Evolutionary conservation across 2,888 invertebrate genomes (phyloP).

Genomic region (Prionchulus punctatus): DNA sequence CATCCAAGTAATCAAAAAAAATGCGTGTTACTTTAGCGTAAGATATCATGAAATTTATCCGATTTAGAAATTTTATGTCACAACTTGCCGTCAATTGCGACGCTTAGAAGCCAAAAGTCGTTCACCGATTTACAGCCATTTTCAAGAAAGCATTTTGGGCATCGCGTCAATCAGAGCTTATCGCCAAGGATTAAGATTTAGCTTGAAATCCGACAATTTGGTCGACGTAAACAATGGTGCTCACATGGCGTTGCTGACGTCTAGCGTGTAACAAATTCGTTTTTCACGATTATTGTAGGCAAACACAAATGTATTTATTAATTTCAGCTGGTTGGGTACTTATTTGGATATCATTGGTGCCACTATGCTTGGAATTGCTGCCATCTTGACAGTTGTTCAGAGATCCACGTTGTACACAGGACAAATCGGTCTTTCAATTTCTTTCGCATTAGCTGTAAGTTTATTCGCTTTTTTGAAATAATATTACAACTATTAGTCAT

Average conservation of each 20-base stretch:
- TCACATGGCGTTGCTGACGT: background rate
- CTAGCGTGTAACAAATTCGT: background rate
- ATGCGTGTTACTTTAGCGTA: background rate
- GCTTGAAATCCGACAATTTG: background rate
- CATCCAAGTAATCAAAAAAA: conserved; percentile 26
- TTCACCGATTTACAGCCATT: conserved; percentile 94
- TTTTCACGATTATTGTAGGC: no score
- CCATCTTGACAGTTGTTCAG: conserved; percentile 63
- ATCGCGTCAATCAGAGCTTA: conserved; percentile 34
- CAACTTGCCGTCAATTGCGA: conserved; percentile 82
- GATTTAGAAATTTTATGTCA: conserved; percentile 76
- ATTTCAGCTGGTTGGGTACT: conserved; percentile 69
- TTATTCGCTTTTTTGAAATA: background rate
- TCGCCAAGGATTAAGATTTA: conserved; percentile 1
- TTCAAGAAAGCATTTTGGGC: conserved; percentile 73
- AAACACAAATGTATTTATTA: no score
- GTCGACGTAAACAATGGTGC: background rate
- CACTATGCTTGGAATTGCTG: conserved; percentile 74
- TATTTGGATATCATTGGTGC: conserved; percentile 86
- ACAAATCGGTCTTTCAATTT: conserved; percentile 71
- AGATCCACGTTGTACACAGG: conserved; percentile 37
- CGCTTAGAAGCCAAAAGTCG: conserved; percentile 80
- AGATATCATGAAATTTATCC: no score
- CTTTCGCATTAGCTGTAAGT: conserved; percentile 63
- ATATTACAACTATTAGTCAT: background rate